Evolutionary conservation across 2,888 invertebrate genomes (phyloP).

Genomic region (Caenorhabditis sp.): DNA sequence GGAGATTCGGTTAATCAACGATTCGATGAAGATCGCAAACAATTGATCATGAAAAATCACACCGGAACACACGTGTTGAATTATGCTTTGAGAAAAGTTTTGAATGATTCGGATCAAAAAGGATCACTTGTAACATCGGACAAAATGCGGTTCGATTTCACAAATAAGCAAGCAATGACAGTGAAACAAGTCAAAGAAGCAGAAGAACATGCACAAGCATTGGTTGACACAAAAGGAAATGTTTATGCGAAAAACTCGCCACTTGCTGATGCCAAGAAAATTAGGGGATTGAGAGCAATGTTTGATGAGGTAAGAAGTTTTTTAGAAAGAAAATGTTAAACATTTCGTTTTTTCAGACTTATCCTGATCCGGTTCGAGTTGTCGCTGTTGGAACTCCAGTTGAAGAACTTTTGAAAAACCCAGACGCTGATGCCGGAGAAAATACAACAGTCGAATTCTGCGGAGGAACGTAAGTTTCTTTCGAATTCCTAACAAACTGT

Average conservation of each 20-base stretch:
- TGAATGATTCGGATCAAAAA: constrained; percentile 74
- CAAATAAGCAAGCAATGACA: constrained; percentile 88
- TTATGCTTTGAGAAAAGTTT: constrained; percentile 87
- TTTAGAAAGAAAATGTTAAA: not conserved
- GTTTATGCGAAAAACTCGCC: constrained; percentile 88
- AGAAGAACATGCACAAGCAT: constrained; percentile 82
- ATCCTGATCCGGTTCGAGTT: constrained; percentile 88
- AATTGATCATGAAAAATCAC: constrained; percentile 97
- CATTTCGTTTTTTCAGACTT: constrained; percentile 75
- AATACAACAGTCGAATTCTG: constrained; percentile 97
- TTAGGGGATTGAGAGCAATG: constrained; percentile 91
- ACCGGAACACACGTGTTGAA: constrained; percentile 97
- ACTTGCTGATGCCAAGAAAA: constrained; percentile 86
- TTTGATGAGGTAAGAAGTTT: constrained; percentile 81
- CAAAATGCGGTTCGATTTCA: constrained; percentile 94
- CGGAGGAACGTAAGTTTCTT: constrained; percentile 84
- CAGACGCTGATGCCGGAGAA: constrained; percentile 81
- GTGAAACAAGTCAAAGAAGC: constrained; percentile 82
- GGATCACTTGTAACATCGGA: constrained; percentile 98
- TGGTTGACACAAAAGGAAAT: constrained; percentile 81
- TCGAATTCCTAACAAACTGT: not conserved
- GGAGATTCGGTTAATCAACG: constrained; percentile 85
- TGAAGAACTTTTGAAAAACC: constrained; percentile 86
- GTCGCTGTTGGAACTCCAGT: constrained; percentile 93
- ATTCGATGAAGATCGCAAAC: constrained; percentile 84